Base-by-base conservation (phyloP, 2,113 vertebrate genomes). In the Okapia johnstoni region DNA sequence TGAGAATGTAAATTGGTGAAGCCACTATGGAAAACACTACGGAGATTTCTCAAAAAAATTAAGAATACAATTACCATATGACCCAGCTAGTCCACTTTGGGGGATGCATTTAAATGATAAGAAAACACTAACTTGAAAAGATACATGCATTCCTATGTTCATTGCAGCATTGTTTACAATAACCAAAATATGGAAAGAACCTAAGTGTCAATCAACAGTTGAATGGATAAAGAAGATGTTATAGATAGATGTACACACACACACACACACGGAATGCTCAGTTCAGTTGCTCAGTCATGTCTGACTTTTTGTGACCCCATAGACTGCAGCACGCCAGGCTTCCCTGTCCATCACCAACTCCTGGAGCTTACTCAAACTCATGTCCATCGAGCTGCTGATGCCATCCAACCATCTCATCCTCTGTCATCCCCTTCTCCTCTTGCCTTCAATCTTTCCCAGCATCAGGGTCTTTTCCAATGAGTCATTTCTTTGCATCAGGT, bases 111-210 rank as follows among this genome's bases (percentile, higher is more conserved):
- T 10, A 14, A 81, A 52, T 33, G 52, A n/a, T n/a, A 81, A 13
- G 79, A 81, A 52, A 81, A 81, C 79, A 81, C 79, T 81, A 54
- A 52, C 30, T n/a, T n/a, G 48, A 81, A 81, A 54, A 81, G 33
- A 81, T n/a, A n/a, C 8, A 54, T n/a, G 11, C 79, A 54, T 52
- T 7, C 30, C 11, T 54, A 81, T n/a, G 79, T 81, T 81, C 50
- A 81, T 1, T 14, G 19, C 19, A 81, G 50, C 50, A 54, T 21
- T 54, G 79, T 54, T 81, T 81, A n/a, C 79, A 81, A 23, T 23
- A 54, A n/a, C 19, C 30, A 81, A 81, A 52, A 54, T 54, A 14
- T 54, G 33, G 79, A 54, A 54, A 54, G 19, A 81, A 81, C 11
- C 2, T n/a, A n/a, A 54, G 79, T 54, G 30, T 52, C 33, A 7